Conservation (phyloP, 2,888 invertebrate species). For the Teleiodes luculella region DNA sequence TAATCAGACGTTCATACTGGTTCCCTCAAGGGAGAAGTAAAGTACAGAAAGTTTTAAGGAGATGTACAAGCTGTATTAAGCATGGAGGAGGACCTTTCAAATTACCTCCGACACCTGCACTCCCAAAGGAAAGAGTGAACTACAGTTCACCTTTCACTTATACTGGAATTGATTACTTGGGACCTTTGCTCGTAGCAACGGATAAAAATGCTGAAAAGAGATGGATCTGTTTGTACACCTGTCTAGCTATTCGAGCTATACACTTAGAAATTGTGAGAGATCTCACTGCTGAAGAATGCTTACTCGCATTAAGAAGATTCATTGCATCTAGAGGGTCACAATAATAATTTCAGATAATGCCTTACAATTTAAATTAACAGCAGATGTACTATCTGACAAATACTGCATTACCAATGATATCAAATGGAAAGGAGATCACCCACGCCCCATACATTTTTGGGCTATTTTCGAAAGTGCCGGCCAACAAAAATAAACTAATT, state of each 20-base stretch:
- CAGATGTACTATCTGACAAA: conserved; percentile 13
- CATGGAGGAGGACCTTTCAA: conserved; percentile 12
- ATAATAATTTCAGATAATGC: conserved; percentile 22
- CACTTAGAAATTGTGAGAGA: conserved; percentile 18
- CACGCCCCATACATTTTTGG: too few species aligned
- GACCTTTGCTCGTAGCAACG: not conserved
- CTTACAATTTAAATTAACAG: conserved; percentile 16
- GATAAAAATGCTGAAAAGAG: not conserved
- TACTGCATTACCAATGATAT: conserved; percentile 19
- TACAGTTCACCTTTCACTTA: conserved; percentile 4
- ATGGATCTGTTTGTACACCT: too few species aligned
- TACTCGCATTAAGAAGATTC: conserved; percentile 16
- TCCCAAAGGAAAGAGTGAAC: conserved; percentile 6
- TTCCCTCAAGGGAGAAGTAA: not conserved
- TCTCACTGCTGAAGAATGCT: conserved; percentile 18
- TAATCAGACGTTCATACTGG: conserved; percentile 9
- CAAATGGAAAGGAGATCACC: conserved; percentile 19
- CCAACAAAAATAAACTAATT: too few species aligned
- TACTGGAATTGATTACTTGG: conserved; percentile 1
- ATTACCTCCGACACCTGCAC: not conserved
- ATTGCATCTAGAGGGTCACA: conserved; percentile 8
- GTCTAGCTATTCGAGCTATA: conserved; percentile 15
- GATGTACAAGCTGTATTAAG: not conserved
- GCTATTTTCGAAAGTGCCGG: too few species aligned
- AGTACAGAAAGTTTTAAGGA: not conserved